Conservation (phyloP, 2,113 vertebrate species). For the Coptodon rendalli region DNA sequence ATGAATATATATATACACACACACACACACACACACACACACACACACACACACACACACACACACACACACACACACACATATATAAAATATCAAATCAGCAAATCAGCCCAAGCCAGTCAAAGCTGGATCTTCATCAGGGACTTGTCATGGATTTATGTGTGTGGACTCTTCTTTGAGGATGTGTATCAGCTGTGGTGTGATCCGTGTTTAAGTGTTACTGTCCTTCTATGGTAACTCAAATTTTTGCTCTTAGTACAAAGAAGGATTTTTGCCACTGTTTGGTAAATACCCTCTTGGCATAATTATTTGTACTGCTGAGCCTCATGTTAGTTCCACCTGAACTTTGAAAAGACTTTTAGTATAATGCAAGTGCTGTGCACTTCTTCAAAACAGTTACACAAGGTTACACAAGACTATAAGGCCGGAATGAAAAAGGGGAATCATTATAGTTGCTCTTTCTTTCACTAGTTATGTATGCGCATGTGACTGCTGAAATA, state of each 20-base stretch:
- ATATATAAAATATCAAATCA: constrained; percentile 61
- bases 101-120: constrained; percentile 54
- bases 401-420: background rate
- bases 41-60: no score
- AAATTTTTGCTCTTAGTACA: background rate
- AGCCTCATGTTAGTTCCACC: background rate
- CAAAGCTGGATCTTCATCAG: constrained; percentile 78
- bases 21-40: no score
- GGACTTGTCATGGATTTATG: background rate
- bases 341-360: background rate
- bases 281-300: background rate
- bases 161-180: background rate
- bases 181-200: background rate
- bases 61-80: fast-evolving
- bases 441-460: background rate
- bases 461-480: background rate
- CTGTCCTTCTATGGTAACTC: background rate
- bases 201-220: background rate
- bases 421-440: background rate
- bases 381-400: background rate
- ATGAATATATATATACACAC: no score
- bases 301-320: background rate
- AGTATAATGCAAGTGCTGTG: background rate
- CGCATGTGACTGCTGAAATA: background rate
- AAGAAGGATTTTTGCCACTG: background rate